These are phyloP conservation scores for crab-eating macaque (Macaca fascicularis) DNA, from an alignment of 2,113 vertebrate genomes.

Conservation along the genomic window T2T-MFA8v1.1 NC_088392.1:44564501-44565000, in stretches of 20 bases:
- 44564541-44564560: neutral
- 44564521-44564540: neutral
- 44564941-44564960: neutral
- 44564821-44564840: neutral
- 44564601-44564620: neutral
- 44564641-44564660: neutral
- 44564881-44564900: neutral
- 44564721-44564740: neutral
- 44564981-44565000: neutral
- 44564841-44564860: neutral
- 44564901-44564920: neutral
- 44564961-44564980: neutral
- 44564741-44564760: no score
- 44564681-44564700: neutral
- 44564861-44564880: neutral
- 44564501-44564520: conserved; percentile 1
- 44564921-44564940: neutral
- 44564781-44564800: neutral
- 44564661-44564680: neutral
- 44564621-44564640: neutral
- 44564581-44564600: neutral
- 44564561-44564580: neutral
- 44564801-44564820: neutral
- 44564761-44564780: neutral
- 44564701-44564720: neutral